Evolutionary conservation across 2,888 invertebrate species (phyloP), one percentile per base, ranked within the genome.

Genomic region (Lepetodrilus schrolli): DNA sequence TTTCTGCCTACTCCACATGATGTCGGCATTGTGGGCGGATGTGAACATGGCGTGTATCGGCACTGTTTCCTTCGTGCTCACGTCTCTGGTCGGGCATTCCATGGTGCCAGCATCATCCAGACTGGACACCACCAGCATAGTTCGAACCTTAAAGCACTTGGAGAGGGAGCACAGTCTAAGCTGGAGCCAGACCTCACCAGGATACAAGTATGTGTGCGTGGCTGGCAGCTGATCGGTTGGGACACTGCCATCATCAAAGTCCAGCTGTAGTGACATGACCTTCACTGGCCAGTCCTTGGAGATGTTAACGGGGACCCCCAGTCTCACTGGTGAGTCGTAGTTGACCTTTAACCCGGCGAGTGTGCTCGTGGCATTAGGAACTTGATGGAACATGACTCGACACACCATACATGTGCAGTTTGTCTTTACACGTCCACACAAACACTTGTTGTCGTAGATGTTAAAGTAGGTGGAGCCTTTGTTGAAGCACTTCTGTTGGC

Each of bases 241-340:
- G 8, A 17, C 74, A 20, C 72, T 66, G 13, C 74, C 76, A 66
- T 83, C 83, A 10, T 79, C 80, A 73, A 80, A 80, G 17, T 68
- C 51, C 80, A 79, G 80, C 4, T 58, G 43, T 30, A 77, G 79
- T 4, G 69, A 68, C 26, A 72, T 74, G 43, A 75, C 74, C 5
- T 65, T 71, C 23, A 68, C 36, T 10, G 74, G 50, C n/a, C 66
- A 71, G 0, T 77, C 78, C n/a, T 76, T 68, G 10, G 69, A 74
- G 34, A 83, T 78, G 20, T 38, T 73, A 10, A 74, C 21, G 10
- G 68, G 71, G 4, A 65, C 34, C 8, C 77, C 77, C 5, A 74
- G 72, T 7, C 49, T 51, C 17, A 75, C 48, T 4, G 50, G 72
- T 30, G 74, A 68, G 20, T 75, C 69, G 8, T 66, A 58, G 13